phyloP scores from a whole-genome alignment of 2,797 vertebrate genomes.

The Chelmon rostratus region DNA sequence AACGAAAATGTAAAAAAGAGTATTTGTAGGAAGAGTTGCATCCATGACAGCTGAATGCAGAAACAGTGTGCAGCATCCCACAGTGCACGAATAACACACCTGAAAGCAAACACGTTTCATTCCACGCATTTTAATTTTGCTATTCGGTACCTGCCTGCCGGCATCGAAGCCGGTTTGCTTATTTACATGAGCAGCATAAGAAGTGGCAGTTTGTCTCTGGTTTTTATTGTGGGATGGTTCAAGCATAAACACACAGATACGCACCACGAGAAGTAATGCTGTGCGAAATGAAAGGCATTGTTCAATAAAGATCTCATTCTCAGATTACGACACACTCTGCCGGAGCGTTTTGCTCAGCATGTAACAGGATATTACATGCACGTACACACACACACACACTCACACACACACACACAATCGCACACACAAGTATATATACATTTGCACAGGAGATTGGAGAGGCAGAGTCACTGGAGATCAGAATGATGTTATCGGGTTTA shows the following conservation, averaged over 20 bases:
- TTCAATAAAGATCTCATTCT: constrained; percentile 64
- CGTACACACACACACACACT: constrained; percentile 23
- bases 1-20: too few species aligned
- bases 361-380: constrained; percentile 71
- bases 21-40: too few species aligned
- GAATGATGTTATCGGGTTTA: constrained; percentile 60
- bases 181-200: constrained; percentile 26
- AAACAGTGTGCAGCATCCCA: constrained; percentile 4
- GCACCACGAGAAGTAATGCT: constrained; percentile 33
- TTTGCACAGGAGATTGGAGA: constrained; percentile 30
- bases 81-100: too few species aligned
- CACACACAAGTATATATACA: constrained; percentile 2
- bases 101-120: constrained; percentile 24
- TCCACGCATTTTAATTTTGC: constrained; percentile 37
- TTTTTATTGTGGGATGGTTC: constrained; percentile 24
- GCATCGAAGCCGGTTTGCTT: constrained; percentile 28
- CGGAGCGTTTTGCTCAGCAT: constrained; percentile 54
- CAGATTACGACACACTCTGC: constrained; percentile 65
- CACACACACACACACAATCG: constrained; percentile 13
- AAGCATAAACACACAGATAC: constrained; percentile 19
- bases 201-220: constrained; percentile 8
- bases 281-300: constrained; percentile 67
- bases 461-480: constrained; percentile 47
- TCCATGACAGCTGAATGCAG: not conserved
- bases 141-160: constrained; percentile 30